Percentiles rank a stretch among this genome's conserved stretches.
Conservation (phyloP, 2,113 vertebrate species). For the Proterorhinus semilunaris region DNA sequence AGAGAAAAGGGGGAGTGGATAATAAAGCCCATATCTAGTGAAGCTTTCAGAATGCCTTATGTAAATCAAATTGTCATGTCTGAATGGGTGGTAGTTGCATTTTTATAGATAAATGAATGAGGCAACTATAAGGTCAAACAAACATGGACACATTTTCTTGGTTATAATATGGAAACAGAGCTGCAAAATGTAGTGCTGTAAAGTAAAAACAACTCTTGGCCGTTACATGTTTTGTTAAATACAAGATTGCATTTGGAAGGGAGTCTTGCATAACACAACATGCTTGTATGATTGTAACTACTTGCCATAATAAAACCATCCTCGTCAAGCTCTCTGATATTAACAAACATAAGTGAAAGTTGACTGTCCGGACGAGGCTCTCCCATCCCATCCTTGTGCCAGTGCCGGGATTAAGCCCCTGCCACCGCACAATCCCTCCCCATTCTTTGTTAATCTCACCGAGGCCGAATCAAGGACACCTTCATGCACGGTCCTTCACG, state of each 20-base stretch:
- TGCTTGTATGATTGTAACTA: too few relatives aligned
- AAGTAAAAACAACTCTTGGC: too few relatives aligned
- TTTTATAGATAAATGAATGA: neutral
- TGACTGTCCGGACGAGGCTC: neutral
- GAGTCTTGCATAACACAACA: too few relatives aligned
- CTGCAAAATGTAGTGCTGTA: too few relatives aligned
- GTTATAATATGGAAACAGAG: neutral
- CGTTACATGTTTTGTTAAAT: too few relatives aligned
- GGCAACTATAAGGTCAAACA: neutral
- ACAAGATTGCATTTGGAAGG: too few relatives aligned
- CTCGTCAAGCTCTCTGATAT: neutral
- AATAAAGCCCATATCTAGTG: neutral
- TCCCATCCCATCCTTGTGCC: slow-evolving; percentile 42
- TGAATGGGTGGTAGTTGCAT: neutral
- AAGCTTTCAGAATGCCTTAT: neutral
- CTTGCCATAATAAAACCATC: too few relatives aligned
- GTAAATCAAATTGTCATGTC: slow-evolving; percentile 1
- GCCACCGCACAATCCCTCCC: slow-evolving; percentile 47
- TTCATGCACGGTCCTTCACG: slow-evolving; percentile 22
- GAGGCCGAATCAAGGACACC: slow-evolving; percentile 46
- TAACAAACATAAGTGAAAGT: neutral
- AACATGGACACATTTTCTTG: too few relatives aligned
- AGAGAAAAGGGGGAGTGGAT: neutral
- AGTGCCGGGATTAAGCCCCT: slow-evolving; percentile 62
- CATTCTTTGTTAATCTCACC: slow-evolving; percentile 56